These are phyloP conservation scores for Hyaena hyaena DNA, from an alignment of 2,113 vertebrate genomes.

Conservation along the genomic window DNA sequence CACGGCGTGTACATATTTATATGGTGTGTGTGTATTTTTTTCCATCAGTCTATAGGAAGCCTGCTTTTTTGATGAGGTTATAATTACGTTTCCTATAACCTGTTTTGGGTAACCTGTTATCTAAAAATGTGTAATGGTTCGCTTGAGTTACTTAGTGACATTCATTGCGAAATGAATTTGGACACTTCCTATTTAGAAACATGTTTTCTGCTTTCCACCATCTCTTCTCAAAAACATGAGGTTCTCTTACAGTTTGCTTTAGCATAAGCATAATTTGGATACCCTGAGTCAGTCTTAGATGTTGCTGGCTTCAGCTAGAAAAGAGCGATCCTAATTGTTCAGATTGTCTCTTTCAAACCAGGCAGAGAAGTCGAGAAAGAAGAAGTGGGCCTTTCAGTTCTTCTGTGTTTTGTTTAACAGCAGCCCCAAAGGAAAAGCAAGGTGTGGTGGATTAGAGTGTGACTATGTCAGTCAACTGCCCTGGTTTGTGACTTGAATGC, in stretches of 20 bases:
- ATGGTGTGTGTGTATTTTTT: neutral
- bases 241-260: neutral
- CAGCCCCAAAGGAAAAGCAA: neutral
- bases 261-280: neutral
- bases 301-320: neutral
- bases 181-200: conserved; percentile 33
- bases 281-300: neutral
- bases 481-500: neutral
- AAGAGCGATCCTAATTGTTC: neutral
- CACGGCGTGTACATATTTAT: neutral
- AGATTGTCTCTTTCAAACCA: neutral
- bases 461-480: neutral
- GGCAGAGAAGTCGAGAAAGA: neutral
- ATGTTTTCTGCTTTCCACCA: conserved; percentile 2
- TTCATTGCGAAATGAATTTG: conserved; percentile 56
- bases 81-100: neutral
- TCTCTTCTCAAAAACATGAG: neutral
- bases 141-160: neutral
- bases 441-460: neutral
- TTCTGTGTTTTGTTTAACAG: neutral
- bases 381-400: neutral
- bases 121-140: neutral
- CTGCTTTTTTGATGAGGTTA: conserved; percentile 21
- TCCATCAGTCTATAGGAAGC: neutral
- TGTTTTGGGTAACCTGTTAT: neutral